Base-by-base conservation (phyloP, 2,797 vertebrate genomes). In the Craterocephalus amniculus region DNA sequence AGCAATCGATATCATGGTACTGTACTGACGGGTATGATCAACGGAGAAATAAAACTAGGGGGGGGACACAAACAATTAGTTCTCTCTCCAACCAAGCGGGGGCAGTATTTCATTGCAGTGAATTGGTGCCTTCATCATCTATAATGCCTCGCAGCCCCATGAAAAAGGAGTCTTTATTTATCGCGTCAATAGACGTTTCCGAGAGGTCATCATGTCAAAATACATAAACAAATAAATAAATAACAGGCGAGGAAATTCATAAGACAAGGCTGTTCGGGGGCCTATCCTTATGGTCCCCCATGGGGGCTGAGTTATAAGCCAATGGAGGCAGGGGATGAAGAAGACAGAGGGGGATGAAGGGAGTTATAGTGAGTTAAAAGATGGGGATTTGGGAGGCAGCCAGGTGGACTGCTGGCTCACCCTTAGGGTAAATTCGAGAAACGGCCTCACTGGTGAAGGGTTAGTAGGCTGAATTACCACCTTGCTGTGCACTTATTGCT, bases 161-260 rank as follows among this genome's bases (percentile, higher is more conserved):
- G 63, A 60, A 77, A 49, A 73, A 72, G 34, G 52, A 31, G 64
- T 60, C 43, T 83, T 91, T 91, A 92, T 93, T 91, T 92, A 91
- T 64, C 56, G 57, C 26, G 7, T 70, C 69, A 69, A 69, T 78
- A 81, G 72, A 72, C 64, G 67, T 71, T 68, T 27, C 31, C 72
- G 83, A 86, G 71, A 74, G 80, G 63, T 88, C 72, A 90, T 93
- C 85, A 90, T 91, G 92, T 86, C 75, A 49, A 80, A 90, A 91
- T 74, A 82, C 79, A 86, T 85, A 84, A 86, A 82, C 73, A 90
- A 89, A 91, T 87, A 88, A 90, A 92, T 80, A 88, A 91, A 91
- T 82, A 90, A 86, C 60, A 70, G 54, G 20, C 14, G 48, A 36
- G 62, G 82, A 81, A 88, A 87, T 86, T 89, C 83, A 86, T 73